These are phyloP conservation scores for Trachelus iudaicus DNA, from an alignment of 2,888 invertebrate genomes.

Conservation along the genomic window DNA sequence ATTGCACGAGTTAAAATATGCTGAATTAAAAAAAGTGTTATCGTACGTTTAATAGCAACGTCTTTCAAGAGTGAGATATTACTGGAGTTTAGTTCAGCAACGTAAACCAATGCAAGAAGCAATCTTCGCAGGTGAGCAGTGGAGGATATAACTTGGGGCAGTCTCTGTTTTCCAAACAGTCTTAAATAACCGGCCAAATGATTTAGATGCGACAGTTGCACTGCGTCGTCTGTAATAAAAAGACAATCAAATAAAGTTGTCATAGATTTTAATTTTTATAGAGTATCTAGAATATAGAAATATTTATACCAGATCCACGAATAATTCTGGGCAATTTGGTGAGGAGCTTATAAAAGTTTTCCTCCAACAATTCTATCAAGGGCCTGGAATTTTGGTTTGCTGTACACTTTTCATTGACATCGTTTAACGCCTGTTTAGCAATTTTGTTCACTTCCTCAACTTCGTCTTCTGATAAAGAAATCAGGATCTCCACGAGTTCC, in stretches of 20 bases:
- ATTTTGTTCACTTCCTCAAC: constrained; percentile 67
- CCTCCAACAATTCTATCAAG: constrained; percentile 70
- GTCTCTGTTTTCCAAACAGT: constrained; percentile 69
- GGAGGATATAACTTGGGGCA: constrained; percentile 71
- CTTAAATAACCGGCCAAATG: constrained; percentile 76
- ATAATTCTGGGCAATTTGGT: constrained; percentile 74
- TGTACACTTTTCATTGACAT: constrained; percentile 65
- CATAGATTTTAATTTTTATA: neutral
- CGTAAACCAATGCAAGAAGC: constrained; percentile 69
- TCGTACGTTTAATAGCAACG: constrained; percentile 59
- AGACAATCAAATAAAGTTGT: neutral
- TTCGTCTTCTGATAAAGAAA: constrained; percentile 77
- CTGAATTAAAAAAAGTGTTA: constrained; percentile 25
- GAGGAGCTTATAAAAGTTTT: constrained; percentile 72
- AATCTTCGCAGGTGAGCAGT: constrained; percentile 70
- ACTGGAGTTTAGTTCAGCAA: constrained; percentile 68
- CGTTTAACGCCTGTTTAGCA: constrained; percentile 60
- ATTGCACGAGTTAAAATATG: neutral
- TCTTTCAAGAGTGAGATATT: constrained; percentile 70
- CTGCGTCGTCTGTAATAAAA: constrained; percentile 67
- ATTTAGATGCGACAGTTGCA: constrained; percentile 74
- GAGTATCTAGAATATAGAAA: neutral
- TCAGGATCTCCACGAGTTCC: constrained; percentile 75
- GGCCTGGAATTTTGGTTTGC: constrained; percentile 55
- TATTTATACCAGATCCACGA: constrained; percentile 64